Conservation (phyloP, 2,888 invertebrate species). For the Lamproptera curius region DNA sequence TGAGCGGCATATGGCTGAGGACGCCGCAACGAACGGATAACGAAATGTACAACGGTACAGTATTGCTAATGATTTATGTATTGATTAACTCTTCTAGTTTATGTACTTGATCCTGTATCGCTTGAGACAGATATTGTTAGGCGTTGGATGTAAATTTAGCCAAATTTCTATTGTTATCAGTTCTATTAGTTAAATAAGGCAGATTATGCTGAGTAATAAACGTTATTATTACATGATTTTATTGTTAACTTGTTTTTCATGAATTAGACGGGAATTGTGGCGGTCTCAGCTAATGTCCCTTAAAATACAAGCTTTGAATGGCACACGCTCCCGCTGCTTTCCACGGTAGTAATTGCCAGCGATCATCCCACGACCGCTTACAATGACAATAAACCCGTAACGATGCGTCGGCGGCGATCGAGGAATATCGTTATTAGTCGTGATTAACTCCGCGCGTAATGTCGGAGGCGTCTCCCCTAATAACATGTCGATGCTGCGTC, state of each 20-base stretch:
- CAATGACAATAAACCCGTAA: slow-evolving; percentile 32
- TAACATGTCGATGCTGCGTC: slow-evolving; percentile 38
- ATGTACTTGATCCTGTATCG: no score
- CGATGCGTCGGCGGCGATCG: slow-evolving; percentile 36
- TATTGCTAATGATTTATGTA: no score
- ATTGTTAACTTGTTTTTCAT: no score
- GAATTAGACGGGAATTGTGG: slow-evolving; percentile 10
- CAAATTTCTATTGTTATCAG: no score
- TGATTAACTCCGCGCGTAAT: slow-evolving; percentile 44
- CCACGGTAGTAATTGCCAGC: slow-evolving; percentile 1
- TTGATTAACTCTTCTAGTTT: no score
- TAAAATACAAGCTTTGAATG: background rate
- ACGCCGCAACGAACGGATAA: slow-evolving; percentile 30
- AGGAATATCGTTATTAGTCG: slow-evolving; percentile 39
- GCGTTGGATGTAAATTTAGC: no score
- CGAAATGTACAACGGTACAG: no score
- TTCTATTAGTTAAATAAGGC: no score
- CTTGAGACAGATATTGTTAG: no score
- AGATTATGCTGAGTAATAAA: no score
- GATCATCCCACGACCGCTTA: slow-evolving; percentile 16
- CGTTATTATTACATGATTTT: no score
- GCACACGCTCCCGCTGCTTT: background rate
- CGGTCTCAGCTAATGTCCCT: background rate
- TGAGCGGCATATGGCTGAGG: slow-evolving; percentile 27
- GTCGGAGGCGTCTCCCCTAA: slow-evolving; percentile 37